Evolutionary conservation across 1,140 invertebrate species (phyloP), one percentile per base, ranked within the genome.

Genomic region (Nymphalis io): DNA sequence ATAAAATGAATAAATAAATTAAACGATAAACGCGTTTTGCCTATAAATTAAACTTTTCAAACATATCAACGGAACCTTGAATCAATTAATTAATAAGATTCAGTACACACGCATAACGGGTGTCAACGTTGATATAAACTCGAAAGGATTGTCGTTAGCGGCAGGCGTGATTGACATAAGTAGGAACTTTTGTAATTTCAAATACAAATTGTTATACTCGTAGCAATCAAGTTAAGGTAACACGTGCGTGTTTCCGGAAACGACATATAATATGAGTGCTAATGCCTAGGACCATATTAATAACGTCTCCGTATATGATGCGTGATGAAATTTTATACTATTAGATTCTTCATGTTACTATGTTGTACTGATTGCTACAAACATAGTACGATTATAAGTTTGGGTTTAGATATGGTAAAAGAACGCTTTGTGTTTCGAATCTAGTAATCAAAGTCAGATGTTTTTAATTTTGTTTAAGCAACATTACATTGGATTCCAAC

Each of bases 41-140:
- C 12, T 42, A 15, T 15, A 42, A 15, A 15, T 15, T 42, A 42
- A 42, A 42, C 15, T 12, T 51, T 11, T 48, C 18, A 51, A 51
- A 21, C 46, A 51, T 20, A 51, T 11, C 46, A 81, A 80, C 57
- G 33, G 51, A 75, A 68, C 85, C 84, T 86, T 88, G 83, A 63
- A 23, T 46, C 72, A 79, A 82, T 88, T 88, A 88, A 88, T 86
- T 88, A 88, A 88, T 86, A 77, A 84, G 72, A 86, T 86, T 81
- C 84, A 81, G 79, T 72, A 70, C 76, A 74, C 75, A 83, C 83
- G 77, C 78, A 79, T 78, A 81, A 70, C 76, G 51, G 67, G 70
- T 77, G 72, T 64, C 68, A 75, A 60, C 44, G 60, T 60, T 61
- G 58, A 70, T 66, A 74, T 61, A 65, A 69, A 73, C 46, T 48